Percentiles rank a stretch among this genome's conserved stretches.
Evolutionary conservation across 1,140 invertebrate genomes (phyloP).

Genomic region (Arctopsyche grandis): DNA sequence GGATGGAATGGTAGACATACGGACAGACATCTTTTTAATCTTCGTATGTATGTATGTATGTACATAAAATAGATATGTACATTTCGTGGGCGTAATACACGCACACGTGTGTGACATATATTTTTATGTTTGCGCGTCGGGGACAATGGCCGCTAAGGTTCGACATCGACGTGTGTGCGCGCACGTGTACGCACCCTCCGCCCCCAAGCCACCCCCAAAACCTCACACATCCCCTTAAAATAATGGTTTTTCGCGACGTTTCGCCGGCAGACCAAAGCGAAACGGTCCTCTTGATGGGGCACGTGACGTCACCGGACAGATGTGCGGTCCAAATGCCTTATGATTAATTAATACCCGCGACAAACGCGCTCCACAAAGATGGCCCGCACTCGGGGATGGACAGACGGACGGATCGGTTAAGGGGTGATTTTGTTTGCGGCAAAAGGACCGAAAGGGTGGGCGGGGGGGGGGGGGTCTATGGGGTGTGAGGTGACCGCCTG

Average conservation of each 20-base stretch:
- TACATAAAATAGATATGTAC: too few relatives aligned
- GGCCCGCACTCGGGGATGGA: conserved; percentile 22
- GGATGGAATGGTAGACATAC: too few relatives aligned
- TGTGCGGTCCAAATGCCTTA: conserved; percentile 45
- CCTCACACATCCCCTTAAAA: neutral
- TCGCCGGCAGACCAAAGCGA: neutral
- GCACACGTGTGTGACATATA: neutral
- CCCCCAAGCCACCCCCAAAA: neutral
- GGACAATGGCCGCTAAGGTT: conserved; percentile 39
- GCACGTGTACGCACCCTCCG: neutral
- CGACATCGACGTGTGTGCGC: conserved; percentile 33
- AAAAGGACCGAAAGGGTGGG: neutral
- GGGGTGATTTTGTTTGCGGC: conserved; percentile 43
- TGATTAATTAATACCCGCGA: conserved; percentile 45
- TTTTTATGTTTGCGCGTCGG: conserved; percentile 4
- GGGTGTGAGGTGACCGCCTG: neutral
- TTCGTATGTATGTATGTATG: too few relatives aligned
- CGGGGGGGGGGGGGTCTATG: neutral
- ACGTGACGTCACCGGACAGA: conserved; percentile 39
- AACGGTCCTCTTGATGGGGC: conserved; percentile 11
- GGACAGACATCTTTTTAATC: too few relatives aligned
- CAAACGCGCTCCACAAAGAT: conserved; percentile 41
- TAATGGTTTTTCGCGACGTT: conserved; percentile 34
- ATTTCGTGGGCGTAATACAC: too few relatives aligned
- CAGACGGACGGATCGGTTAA: conserved; percentile 42